A percentile compares a stretch with the other conserved stretches of the same genome.
These are phyloP conservation scores for Botia kubotai DNA, from an alignment of 2,797 vertebrate genomes.

Conservation along the genomic window DNA sequence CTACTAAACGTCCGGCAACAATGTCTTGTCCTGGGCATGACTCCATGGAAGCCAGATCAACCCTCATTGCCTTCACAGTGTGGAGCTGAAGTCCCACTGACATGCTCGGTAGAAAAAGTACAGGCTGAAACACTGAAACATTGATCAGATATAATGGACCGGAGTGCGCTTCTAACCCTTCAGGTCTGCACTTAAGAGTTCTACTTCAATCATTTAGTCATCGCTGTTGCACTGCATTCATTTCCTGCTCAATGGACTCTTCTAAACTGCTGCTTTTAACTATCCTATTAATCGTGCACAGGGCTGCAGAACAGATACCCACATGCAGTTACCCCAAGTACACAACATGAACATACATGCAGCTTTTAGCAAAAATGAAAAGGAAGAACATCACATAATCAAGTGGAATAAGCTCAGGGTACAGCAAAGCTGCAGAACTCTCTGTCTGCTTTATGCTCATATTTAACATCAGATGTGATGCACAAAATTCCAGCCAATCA, in stretches of 20 bases:
- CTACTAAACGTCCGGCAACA: background rate
- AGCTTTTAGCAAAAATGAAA: no score
- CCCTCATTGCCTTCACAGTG: constrained; percentile 31
- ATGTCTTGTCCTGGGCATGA: background rate
- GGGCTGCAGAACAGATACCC: background rate
- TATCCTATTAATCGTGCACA: constrained; percentile 31
- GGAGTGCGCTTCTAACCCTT: constrained; percentile 43
- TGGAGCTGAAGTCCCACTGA: constrained; percentile 38
- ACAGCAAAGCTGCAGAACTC: background rate
- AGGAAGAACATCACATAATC: background rate
- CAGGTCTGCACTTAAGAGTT: constrained; percentile 34
- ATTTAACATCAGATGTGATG: background rate
- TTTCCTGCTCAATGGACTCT: constrained; percentile 36
- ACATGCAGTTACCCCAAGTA: background rate
- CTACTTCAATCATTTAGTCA: constrained; percentile 44
- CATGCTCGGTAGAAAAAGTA: constrained; percentile 24
- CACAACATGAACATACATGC: no score
- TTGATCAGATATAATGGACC: constrained; percentile 49
- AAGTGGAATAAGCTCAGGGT: background rate
- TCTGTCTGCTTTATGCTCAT: background rate
- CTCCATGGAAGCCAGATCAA: background rate
- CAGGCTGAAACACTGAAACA: constrained; percentile 45
- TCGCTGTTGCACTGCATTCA: constrained; percentile 15
- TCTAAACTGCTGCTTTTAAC: constrained; percentile 27
- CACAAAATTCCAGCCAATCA: background rate